Evolutionary conservation across 2,113 vertebrate species (phyloP).

Genomic region (cattle (Bos taurus)): DNA sequence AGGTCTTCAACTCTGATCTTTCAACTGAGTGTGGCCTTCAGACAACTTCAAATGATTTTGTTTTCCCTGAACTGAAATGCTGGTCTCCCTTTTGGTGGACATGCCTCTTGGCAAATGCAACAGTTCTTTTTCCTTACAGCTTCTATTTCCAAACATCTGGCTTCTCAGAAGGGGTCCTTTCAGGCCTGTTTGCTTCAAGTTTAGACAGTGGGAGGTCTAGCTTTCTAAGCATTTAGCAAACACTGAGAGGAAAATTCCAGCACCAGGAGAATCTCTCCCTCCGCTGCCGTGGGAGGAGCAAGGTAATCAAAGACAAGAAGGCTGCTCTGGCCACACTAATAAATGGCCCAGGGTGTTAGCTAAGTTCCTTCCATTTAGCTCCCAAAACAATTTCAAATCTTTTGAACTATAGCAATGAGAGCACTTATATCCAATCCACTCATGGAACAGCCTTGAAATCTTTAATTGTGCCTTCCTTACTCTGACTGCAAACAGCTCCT

Average conservation of each 20-base stretch:
- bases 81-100: not conserved
- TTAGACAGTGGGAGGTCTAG: constrained; percentile 16
- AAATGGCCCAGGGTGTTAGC: not conserved
- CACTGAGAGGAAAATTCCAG: constrained; percentile 52
- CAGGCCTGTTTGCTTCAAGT: constrained; percentile 30
- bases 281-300: not conserved
- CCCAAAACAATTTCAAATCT: not conserved
- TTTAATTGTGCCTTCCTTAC: not conserved
- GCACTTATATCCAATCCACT: not conserved
- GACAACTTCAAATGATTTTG: constrained; percentile 38
- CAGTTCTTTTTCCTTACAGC: not conserved
- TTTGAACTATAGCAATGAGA: constrained; percentile 9
- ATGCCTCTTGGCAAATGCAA: not conserved
- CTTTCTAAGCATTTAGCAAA: constrained; percentile 49
- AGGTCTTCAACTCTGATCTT: constrained; percentile 20
- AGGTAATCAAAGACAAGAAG: constrained; percentile 3
- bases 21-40: constrained; percentile 25
- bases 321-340: not conserved
- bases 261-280: not conserved
- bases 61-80: not conserved
- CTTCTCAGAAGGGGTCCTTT: constrained; percentile 51
- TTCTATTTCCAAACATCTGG: constrained; percentile 44
- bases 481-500: not conserved
- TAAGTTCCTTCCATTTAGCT: not conserved
- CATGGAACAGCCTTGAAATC: not conserved